phyloP scores from a whole-genome alignment of 2,888 invertebrate species.

The Euplexia lucipara region DNA sequence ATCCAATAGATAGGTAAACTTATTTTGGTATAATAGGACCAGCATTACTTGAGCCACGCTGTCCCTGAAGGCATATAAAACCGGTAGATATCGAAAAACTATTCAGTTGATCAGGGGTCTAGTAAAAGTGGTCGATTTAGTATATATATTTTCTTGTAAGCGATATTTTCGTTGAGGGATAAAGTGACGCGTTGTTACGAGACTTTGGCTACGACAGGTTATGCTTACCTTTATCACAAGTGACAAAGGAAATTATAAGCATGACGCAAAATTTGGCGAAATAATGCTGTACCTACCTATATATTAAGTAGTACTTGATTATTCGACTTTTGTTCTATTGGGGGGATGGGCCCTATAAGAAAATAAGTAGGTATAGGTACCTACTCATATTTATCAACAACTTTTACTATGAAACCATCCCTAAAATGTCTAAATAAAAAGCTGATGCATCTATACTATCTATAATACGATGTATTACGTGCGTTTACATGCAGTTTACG shows the following conservation, averaged over 20 bases:
- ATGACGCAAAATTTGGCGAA: conserved; percentile 50
- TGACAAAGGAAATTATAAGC: conserved; percentile 74
- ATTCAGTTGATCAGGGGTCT: conserved; percentile 67
- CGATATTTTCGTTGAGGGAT: conserved; percentile 80
- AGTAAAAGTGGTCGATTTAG: conserved; percentile 70
- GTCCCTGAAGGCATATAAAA: conserved; percentile 28
- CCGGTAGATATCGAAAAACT: conserved; percentile 25
- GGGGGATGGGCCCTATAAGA: too few relatives aligned
- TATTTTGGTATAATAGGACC: conserved; percentile 77
- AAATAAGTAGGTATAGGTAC: too few relatives aligned
- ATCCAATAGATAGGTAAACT: conserved; percentile 58
- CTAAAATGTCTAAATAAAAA: too few relatives aligned
- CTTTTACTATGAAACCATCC: too few relatives aligned
- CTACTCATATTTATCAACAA: too few relatives aligned
- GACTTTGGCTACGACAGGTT: conserved; percentile 82
- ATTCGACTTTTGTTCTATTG: too few relatives aligned
- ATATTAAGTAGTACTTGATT: too few relatives aligned
- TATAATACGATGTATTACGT: too few relatives aligned
- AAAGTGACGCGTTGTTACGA: conserved; percentile 80
- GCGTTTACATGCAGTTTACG: too few relatives aligned
- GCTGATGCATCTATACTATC: too few relatives aligned
- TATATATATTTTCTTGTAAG: conserved; percentile 81
- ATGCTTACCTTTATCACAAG: conserved; percentile 80
- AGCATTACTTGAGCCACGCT: conserved; percentile 60
- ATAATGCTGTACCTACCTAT: too few relatives aligned